Evolutionary conservation across 2,797 vertebrate species (phyloP).

Genomic region (Megalops cyprinoides): DNA sequence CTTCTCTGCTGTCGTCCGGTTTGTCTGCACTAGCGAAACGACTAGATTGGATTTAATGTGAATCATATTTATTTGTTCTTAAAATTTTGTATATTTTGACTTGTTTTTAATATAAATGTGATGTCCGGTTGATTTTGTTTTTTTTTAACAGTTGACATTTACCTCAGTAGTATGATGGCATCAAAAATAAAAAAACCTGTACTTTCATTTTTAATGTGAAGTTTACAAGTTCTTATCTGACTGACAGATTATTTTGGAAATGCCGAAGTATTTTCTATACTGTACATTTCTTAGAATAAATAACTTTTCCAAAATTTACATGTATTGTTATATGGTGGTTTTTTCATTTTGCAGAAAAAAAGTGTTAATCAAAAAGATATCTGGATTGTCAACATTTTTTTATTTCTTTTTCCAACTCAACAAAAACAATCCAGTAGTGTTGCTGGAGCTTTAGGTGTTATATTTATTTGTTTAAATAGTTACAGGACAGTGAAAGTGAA

Average conservation of each 20-base stretch:
- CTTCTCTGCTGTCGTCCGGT: constrained; percentile 64
- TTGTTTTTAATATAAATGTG: constrained; percentile 52
- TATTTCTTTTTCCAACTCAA: too few relatives aligned
- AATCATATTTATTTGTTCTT: constrained; percentile 83
- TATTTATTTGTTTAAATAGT: too few relatives aligned
- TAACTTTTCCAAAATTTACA: constrained; percentile 59
- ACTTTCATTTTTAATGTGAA: constrained; percentile 62
- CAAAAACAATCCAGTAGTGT: too few relatives aligned
- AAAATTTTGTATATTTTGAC: constrained; percentile 71
- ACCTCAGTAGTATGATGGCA: constrained; percentile 69
- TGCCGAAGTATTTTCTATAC: constrained; percentile 79
- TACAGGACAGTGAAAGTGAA: too few relatives aligned
- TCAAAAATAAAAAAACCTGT: constrained; percentile 59
- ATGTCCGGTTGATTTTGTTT: constrained; percentile 58
- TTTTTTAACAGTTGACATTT: constrained; percentile 66
- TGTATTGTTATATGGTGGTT: constrained; percentile 24
- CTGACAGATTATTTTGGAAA: constrained; percentile 79
- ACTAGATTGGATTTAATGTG: constrained; percentile 76
- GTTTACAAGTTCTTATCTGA: constrained; percentile 78
- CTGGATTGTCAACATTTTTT: neutral
- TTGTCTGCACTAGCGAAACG: constrained; percentile 72
- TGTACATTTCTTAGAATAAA: constrained; percentile 84
- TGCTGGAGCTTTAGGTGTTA: too few relatives aligned
- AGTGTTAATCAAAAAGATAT: neutral
- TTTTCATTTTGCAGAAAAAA: neutral